Evolutionary conservation across 2,113 vertebrate genomes (phyloP), one percentile per base, ranked within the genome.

Genomic region (Amphiprion percula): DNA sequence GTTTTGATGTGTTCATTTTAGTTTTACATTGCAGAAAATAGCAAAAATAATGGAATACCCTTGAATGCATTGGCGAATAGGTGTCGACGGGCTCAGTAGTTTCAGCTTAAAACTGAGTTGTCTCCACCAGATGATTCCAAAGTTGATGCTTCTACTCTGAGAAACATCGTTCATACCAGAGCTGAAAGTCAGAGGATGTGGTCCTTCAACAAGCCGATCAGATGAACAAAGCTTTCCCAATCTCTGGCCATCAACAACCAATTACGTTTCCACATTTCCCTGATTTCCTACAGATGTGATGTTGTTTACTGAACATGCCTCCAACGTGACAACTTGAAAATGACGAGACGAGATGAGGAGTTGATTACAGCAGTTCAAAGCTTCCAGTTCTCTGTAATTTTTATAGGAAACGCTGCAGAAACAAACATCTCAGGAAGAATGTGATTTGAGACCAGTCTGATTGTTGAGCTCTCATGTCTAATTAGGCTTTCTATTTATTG

Each of bases 221-320:
- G 62, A 74, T 52, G 72, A 78, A 47, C 23, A 77, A 70, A 24
- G 56, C 55, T 65, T 72, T 70, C 74, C 62, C 21, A 7, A 78
- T 82, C 67, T 83, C 5, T 24, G 59, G 59, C 53, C 14, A 52
- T 78, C 80, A 72, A 69, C 74, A 60, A 64, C 64, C 30, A 77
- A 63, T 82, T 86, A 47, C 2, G 9, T 67, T 73, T 83, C 71
- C 66, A 46, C 74, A 61, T 68, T 65, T 62, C n/a, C 60, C 62
- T 81, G 77, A 88, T 85, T 66, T 69, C 65, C 70, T 59, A 10
- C 90, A 91, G 88, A 87, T 91, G 90, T 62, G 82, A 76, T 60
- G 55, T 54, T 80, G 88, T 88, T 91, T 88, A 88, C 68, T 30
- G 81, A 82, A 74, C 44, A 21, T 80, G 53, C 33, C 56, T 77